Evolutionary conservation across 2,797 vertebrate species (phyloP).

Genomic region (Huso huso): DNA sequence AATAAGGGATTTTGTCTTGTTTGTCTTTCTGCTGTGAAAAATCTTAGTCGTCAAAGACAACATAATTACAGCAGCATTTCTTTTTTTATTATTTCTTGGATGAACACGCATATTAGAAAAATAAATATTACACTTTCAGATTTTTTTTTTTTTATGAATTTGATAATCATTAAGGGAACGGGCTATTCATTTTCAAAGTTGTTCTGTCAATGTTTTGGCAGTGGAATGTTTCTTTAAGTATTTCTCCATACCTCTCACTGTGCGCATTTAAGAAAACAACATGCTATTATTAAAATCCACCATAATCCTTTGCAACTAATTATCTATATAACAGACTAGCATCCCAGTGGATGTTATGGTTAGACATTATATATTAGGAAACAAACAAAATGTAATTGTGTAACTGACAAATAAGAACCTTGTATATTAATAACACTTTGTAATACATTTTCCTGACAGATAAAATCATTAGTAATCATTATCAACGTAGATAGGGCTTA

Average conservation of each 20-base stretch:
- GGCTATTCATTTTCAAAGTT: not conserved
- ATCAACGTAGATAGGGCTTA: not conserved
- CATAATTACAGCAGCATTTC: not conserved
- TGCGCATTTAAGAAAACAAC: not conserved
- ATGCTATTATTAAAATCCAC: not conserved
- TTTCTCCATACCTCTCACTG: not conserved
- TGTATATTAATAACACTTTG: no score
- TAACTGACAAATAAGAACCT: not conserved
- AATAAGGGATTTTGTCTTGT: no score
- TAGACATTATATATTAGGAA: not conserved
- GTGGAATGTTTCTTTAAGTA: not conserved
- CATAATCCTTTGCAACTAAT: not conserved
- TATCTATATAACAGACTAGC: not conserved
- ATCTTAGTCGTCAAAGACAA: not conserved
- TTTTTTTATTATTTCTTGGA: not conserved
- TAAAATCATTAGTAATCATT: not conserved
- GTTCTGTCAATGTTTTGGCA: constrained; percentile 7
- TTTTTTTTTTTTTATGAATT: not conserved
- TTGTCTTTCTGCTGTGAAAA: not conserved
- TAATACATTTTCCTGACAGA: no score
- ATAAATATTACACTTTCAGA: not conserved
- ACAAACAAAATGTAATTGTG: not conserved
- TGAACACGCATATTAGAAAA: not conserved
- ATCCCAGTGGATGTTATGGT: not conserved
- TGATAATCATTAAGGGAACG: not conserved